Conservation (phyloP, 2,888 invertebrate species). For the Archips crataeganus region DNA sequence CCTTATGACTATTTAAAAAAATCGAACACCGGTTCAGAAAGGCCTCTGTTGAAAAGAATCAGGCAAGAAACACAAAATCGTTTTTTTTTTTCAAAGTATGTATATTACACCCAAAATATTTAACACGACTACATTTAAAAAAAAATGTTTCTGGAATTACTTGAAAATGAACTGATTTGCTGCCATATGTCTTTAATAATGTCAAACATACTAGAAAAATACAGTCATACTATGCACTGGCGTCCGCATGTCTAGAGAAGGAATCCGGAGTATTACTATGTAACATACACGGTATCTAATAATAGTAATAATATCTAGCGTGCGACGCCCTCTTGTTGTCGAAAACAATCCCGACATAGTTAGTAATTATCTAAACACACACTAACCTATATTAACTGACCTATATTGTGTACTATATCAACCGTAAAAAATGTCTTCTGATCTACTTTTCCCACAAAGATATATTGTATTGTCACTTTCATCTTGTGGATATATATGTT, state of each 20-base stretch:
- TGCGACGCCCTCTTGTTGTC: background rate
- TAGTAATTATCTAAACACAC: constrained; percentile 32
- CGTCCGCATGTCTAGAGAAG: constrained; percentile 7
- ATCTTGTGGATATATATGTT: constrained; percentile 9
- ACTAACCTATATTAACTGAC: constrained; percentile 37
- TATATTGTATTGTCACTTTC: constrained; percentile 32
- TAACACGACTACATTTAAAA: too few species aligned
- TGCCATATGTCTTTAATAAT: too few species aligned
- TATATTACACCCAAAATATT: too few species aligned
- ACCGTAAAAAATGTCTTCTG: constrained; percentile 28
- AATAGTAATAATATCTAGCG: constrained; percentile 29
- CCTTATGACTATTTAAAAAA: too few species aligned
- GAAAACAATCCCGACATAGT: constrained; percentile 28
- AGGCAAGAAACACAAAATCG: too few species aligned
- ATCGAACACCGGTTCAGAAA: too few species aligned
- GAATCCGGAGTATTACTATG: background rate
- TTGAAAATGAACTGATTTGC: too few species aligned
- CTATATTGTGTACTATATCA: constrained; percentile 28
- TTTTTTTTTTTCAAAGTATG: too few species aligned
- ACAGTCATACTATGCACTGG: background rate
- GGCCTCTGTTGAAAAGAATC: too few species aligned
- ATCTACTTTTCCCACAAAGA: constrained; percentile 25
- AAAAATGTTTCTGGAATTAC: too few species aligned
- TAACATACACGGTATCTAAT: constrained; percentile 19
- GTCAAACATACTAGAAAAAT: background rate